These are phyloP conservation scores for Thalassoma bifasciatum DNA, from an alignment of 2,113 vertebrate species.

Conservation along the genomic window DNA sequence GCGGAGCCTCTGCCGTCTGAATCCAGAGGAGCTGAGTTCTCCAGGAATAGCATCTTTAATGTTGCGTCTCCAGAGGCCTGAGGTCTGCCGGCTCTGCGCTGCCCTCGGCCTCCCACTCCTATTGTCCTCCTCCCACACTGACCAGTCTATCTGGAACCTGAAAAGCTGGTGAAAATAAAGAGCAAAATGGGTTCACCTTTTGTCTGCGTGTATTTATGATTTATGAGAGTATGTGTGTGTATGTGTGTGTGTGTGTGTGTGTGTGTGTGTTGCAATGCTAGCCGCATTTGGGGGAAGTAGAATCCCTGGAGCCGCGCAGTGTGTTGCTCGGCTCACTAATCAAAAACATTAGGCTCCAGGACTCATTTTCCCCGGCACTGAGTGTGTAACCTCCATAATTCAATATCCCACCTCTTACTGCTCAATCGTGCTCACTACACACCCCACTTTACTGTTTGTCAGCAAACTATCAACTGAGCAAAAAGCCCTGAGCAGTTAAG, in stretches of 20 bases:
- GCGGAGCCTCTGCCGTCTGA: conserved; percentile 43
- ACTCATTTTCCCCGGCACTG: conserved; percentile 69
- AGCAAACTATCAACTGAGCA: conserved; percentile 74
- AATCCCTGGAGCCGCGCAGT: conserved; percentile 65
- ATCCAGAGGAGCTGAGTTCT: conserved; percentile 52
- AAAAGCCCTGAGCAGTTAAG: conserved; percentile 52
- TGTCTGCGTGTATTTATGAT: conserved; percentile 77
- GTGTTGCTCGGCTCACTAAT: conserved; percentile 69
- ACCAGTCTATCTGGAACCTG: conserved; percentile 72
- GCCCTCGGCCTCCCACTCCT: conserved; percentile 72
- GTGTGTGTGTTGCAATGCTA: conserved; percentile 34
- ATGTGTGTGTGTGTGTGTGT: conserved; percentile 64
- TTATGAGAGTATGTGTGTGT: conserved; percentile 62
- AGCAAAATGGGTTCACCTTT: conserved; percentile 78
- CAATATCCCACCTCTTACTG: conserved; percentile 73
- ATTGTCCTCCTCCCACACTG: conserved; percentile 81
- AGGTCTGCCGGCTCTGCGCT: conserved; percentile 57
- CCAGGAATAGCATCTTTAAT: conserved; percentile 74
- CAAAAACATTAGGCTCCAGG: conserved; percentile 78
- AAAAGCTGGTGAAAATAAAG: conserved; percentile 72
- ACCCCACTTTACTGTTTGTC: conserved; percentile 73
- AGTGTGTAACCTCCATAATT: conserved; percentile 74
- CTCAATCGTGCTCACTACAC: conserved; percentile 61
- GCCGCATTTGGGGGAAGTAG: conserved; percentile 28
- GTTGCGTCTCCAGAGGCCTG: conserved; percentile 67